phyloP scores from a whole-genome alignment of 1,140 invertebrate genomes.

The Bombus huntii region DNA sequence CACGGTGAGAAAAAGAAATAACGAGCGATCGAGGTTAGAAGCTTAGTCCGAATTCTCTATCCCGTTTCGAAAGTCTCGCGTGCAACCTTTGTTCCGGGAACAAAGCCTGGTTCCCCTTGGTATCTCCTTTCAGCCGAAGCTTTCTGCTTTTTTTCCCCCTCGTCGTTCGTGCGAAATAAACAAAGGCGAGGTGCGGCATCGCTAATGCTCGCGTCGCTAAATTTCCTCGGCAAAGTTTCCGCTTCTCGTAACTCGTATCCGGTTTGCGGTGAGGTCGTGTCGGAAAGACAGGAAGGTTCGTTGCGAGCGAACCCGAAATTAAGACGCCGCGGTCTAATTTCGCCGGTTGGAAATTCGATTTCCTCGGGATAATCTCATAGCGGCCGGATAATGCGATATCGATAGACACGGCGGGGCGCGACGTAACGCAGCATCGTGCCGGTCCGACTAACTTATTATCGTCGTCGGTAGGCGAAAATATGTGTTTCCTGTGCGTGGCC shows the following conservation, averaged over 20 bases:
- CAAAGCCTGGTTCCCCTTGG: background rate
- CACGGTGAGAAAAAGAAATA: conserved; percentile 83
- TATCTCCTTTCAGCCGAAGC: background rate
- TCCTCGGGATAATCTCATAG: background rate
- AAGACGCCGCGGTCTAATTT: conserved; percentile 6
- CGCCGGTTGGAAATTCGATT: background rate
- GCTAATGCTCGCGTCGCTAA: background rate
- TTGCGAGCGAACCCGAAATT: background rate
- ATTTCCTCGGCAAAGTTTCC: background rate
- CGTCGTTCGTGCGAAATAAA: background rate
- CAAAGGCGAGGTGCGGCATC: background rate
- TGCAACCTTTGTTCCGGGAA: background rate
- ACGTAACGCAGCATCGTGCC: no score
- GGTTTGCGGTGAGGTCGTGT: background rate
- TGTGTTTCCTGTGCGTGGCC: background rate
- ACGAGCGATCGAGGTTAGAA: conserved; percentile 13
- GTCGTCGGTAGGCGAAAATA: conserved; percentile 11
- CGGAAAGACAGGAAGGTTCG: background rate
- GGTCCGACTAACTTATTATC: conserved; percentile 14
- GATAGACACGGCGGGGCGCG: no score
- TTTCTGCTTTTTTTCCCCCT: background rate
- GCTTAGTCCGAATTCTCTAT: background rate
- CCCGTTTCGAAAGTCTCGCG: background rate
- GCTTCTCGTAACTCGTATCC: background rate
- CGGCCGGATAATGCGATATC: conserved; percentile 1